These are phyloP conservation scores for Lycophotia porphyrea DNA, from an alignment of 2,888 invertebrate species.

Conservation along the genomic window DNA sequence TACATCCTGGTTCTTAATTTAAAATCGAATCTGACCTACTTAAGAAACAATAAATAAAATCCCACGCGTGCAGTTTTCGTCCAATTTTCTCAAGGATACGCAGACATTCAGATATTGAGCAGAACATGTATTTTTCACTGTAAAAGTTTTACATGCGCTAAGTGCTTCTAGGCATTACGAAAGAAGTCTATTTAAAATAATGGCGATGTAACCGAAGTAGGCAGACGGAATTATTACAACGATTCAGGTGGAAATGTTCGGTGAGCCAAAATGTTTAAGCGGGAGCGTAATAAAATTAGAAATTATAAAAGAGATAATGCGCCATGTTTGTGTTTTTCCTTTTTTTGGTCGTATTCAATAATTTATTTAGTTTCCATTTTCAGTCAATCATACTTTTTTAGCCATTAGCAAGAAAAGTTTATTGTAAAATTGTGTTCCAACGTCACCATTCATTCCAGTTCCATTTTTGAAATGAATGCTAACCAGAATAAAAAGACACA, in stretches of 20 bases:
- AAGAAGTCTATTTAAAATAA: slow-evolving; percentile 31
- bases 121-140: slow-evolving; percentile 45
- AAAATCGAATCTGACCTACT: slow-evolving; percentile 52
- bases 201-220: neutral
- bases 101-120: slow-evolving; percentile 33
- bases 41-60: slow-evolving; percentile 36
- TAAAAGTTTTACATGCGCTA: slow-evolving; percentile 12
- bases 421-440: neutral
- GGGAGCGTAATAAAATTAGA: neutral
- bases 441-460: neutral
- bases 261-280: neutral
- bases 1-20: slow-evolving; percentile 19
- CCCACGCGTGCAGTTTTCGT: slow-evolving; percentile 31
- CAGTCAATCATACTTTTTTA: neutral
- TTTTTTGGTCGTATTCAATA: neutral
- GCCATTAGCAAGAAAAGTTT: neutral
- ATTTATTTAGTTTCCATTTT: neutral
- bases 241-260: slow-evolving; percentile 3
- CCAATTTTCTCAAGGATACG: slow-evolving; percentile 40
- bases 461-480: slow-evolving; percentile 2
- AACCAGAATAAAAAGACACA: slow-evolving; percentile 40
- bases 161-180: slow-evolving; percentile 38
- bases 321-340: neutral
- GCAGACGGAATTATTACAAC: slow-evolving; percentile 7
- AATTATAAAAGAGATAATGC: neutral